Evolutionary conservation across 2,888 invertebrate genomes (phyloP), one percentile per base, ranked within the genome.

Genomic region (Escarpia spicata): DNA sequence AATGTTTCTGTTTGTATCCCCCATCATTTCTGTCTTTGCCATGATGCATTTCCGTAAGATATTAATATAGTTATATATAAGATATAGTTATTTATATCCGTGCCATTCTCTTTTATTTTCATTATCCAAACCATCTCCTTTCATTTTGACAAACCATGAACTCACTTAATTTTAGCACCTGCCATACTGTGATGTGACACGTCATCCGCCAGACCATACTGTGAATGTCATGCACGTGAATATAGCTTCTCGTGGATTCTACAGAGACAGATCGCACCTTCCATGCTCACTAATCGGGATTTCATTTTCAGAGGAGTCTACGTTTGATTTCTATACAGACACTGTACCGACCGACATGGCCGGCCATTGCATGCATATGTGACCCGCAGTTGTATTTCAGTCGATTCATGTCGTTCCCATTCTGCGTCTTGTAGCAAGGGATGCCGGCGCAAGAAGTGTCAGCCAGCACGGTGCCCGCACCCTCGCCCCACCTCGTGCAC

Each of bases 401-500:
- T 75, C 6, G 75, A 75, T 75, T 75, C 26, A 75, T 26, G 19
- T 75, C 19, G 75, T n/a, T 26, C 26, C 26, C 26, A 1, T 75
- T 75, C 75, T 75, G 75, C 75, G 75, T 26, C n/a, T 75, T 75
- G 75, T 75, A 75, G 75, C 75, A 75, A 75, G 26, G 75, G 75
- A 75, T 75, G 75, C 26, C 19, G 75, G 3, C 75, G 75, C 75
- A 75, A 75, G 19, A 75, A 75, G 19, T 75, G 75, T 75, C 75
- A 26, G 75, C 26, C 19, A 26, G 75, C n/a, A n/a, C 75, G 75
- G 19, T 75, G 75, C n/a, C 75, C 75, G n/a, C 75, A 75, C 75
- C 75, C 75, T 6, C 75, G n/a, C 26, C 6, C n/a, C 75, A 75
- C 19, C 75, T 26, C 75, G 26, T 75, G 75, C 6, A n/a, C n/a